These are phyloP conservation scores for Apolygus lucorum DNA, from an alignment of 1,140 invertebrate species.

Conservation along the genomic window DNA sequence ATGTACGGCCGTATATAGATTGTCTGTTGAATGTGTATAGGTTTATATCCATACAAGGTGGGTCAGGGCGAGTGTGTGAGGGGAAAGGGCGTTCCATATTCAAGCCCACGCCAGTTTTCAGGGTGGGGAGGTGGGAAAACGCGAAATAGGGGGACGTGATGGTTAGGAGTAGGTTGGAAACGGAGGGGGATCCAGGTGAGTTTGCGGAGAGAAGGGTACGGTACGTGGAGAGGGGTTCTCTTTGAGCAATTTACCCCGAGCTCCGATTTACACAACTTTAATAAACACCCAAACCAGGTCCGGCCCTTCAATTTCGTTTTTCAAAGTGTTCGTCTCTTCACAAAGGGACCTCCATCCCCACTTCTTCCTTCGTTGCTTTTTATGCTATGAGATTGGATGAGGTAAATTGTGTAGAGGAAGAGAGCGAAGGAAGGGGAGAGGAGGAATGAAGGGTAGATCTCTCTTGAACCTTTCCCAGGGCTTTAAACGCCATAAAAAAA, in stretches of 20 bases:
- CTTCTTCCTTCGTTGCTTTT: background rate
- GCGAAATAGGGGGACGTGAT: too few relatives aligned
- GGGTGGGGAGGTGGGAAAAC: too few relatives aligned
- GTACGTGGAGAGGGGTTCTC: background rate
- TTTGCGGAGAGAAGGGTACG: background rate
- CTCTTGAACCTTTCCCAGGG: background rate
- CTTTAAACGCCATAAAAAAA: constrained; percentile 14
- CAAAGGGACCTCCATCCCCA: background rate
- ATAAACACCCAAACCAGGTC: constrained; percentile 16
- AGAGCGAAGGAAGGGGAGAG: background rate
- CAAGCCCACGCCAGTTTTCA: constrained; percentile 1
- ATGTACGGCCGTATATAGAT: constrained; percentile 2
- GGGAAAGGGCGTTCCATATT: background rate
- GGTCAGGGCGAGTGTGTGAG: background rate
- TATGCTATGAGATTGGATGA: constrained; percentile 10
- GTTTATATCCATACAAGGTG: constrained; percentile 7
- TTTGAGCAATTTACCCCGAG: constrained; percentile 11
- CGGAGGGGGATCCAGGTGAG: background rate
- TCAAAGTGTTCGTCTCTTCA: constrained; percentile 15
- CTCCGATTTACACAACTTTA: constrained; percentile 16
- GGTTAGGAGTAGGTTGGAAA: background rate
- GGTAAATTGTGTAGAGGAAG: constrained; percentile 9
- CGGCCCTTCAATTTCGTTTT: constrained; percentile 13
- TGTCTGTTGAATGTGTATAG: constrained; percentile 8
- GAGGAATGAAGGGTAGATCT: background rate